phyloP scores from a whole-genome alignment of 1,140 invertebrate genomes.

The Thaumetopoea pityocampa region DNA sequence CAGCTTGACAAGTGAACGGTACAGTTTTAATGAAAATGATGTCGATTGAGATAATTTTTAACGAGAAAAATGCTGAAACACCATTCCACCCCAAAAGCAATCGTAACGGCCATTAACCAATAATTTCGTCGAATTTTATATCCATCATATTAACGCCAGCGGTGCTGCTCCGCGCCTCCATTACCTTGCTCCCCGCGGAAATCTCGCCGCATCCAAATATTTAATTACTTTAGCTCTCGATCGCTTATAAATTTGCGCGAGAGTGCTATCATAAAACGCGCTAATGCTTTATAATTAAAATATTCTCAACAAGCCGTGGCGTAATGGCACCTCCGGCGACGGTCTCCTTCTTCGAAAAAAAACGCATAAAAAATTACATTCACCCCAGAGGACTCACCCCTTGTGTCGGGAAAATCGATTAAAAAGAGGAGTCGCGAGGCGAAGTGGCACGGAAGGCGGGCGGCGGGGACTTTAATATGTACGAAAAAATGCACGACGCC shows the following conservation, averaged over 20 bases:
- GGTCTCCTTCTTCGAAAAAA: conserved; percentile 67
- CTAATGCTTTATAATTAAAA: conserved; percentile 77
- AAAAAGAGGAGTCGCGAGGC: conserved; percentile 72
- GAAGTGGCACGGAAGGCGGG: conserved; percentile 38
- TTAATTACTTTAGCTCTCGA: conserved; percentile 73
- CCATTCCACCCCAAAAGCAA: conserved; percentile 40
- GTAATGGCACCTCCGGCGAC: conserved; percentile 75
- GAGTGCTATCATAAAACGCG: conserved; percentile 74
- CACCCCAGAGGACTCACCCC: conserved; percentile 75
- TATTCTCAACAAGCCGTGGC: conserved; percentile 76
- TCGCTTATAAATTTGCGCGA: conserved; percentile 70
- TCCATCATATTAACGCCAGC: conserved; percentile 63
- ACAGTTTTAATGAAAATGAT: no score
- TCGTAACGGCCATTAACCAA: conserved; percentile 66
- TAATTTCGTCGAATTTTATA: conserved; percentile 73
- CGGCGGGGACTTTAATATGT: conserved; percentile 70
- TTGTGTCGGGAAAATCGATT: conserved; percentile 75
- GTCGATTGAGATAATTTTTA: conserved; percentile 17
- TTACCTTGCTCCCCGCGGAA: conserved; percentile 67
- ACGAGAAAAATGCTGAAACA: conserved; percentile 35
- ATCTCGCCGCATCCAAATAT: conserved; percentile 75
- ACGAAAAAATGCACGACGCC: conserved; percentile 74
- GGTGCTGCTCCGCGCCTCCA: conserved; percentile 43
- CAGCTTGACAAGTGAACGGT: no score
- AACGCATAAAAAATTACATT: conserved; percentile 78